Conservation (phyloP, 1,140 invertebrate genomes). For the Brachionus manjavacas region DNA sequence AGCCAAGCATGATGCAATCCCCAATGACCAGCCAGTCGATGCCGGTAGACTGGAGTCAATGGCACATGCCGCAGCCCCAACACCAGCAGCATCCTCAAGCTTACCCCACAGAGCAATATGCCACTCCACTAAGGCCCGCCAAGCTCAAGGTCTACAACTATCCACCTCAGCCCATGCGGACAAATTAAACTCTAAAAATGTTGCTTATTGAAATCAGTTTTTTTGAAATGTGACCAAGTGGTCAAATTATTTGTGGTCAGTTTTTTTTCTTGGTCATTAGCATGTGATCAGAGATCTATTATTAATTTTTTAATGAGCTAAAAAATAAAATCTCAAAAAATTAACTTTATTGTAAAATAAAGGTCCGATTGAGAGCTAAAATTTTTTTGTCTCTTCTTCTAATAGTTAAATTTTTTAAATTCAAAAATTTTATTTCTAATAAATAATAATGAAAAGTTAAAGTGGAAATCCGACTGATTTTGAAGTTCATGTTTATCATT, state of each 20-base stretch:
- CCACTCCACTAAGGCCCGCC: background rate
- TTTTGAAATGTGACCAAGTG: background rate
- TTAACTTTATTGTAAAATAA: too few species aligned
- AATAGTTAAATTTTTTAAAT: too few species aligned
- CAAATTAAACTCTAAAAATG: background rate
- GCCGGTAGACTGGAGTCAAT: conserved; percentile 11
- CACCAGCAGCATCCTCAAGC: background rate
- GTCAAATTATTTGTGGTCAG: background rate
- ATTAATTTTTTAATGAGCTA: too few species aligned
- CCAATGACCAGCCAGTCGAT: background rate
- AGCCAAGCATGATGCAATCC: background rate
- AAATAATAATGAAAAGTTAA: background rate
- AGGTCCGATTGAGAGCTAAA: too few species aligned
- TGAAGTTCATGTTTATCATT: too few species aligned
- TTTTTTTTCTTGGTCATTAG: background rate
- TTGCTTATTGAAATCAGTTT: background rate
- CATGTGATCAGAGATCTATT: background rate
- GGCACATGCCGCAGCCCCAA: background rate
- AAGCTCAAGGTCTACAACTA: background rate
- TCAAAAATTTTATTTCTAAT: too few species aligned
- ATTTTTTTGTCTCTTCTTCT: too few species aligned
- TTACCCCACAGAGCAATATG: background rate
- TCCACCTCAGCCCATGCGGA: background rate
- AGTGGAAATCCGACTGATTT: too few species aligned
- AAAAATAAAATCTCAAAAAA: too few species aligned